Evolutionary conservation across 2,113 vertebrate species (phyloP).

Genomic region (Seriola quinqueradiata): DNA sequence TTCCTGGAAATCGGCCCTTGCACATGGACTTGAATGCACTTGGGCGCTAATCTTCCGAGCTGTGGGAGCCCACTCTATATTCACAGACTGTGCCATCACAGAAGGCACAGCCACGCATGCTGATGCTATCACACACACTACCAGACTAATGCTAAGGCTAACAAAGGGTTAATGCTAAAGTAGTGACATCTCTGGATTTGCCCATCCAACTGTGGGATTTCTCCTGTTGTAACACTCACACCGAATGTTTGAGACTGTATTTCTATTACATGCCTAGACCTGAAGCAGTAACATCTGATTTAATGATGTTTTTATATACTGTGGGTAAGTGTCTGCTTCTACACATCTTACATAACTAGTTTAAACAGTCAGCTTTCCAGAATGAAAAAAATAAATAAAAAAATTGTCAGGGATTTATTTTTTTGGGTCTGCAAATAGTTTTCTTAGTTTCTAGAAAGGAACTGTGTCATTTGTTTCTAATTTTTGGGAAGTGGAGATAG

Average conservation of each 20-base stretch:
- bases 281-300: background rate
- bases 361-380: background rate
- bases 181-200: background rate
- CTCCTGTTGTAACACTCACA: background rate
- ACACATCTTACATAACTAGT: background rate
- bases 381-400: background rate
- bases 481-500: no score
- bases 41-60: constrained; percentile 77
- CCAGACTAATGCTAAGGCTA: constrained; percentile 49
- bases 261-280: background rate
- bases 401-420: background rate
- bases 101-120: constrained; percentile 78
- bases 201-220: background rate
- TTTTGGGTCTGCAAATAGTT: no score
- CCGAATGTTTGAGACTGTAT: background rate
- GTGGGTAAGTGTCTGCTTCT: background rate
- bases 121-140: constrained; percentile 69
- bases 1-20: constrained; percentile 86
- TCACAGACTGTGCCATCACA: constrained; percentile 80
- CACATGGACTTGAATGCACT: constrained; percentile 85
- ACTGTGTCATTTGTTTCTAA: no score
- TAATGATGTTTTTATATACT: background rate
- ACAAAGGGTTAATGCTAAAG: constrained; percentile 39
- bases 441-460: no score
- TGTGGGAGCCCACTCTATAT: constrained; percentile 87